Evolutionary conservation across 2,797 vertebrate genomes (phyloP).

Genomic region (Margarornis squamiger): DNA sequence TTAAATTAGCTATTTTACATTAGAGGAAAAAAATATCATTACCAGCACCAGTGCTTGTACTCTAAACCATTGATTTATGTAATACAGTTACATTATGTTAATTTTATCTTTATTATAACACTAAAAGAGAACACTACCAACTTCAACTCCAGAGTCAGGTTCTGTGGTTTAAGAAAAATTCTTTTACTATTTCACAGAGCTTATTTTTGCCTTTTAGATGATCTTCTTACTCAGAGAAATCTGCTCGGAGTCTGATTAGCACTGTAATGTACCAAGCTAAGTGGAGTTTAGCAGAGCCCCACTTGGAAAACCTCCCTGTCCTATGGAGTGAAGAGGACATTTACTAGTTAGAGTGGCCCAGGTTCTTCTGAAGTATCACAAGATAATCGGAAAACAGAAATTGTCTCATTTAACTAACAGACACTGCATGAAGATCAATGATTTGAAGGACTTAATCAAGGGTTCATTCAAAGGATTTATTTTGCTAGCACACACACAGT

Average conservation of each 20-base stretch:
- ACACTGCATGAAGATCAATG: not conserved
- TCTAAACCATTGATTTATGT: not conserved
- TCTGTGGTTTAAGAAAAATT: not conserved
- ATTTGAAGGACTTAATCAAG: not conserved
- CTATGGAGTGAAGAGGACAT: not conserved
- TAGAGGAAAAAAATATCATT: not conserved
- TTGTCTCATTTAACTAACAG: not conserved
- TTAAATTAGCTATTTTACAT: not conserved
- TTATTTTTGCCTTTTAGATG: not conserved
- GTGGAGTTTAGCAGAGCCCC: not conserved
- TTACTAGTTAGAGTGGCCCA: not conserved
- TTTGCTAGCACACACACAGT: not conserved
- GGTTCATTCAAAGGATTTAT: not conserved
- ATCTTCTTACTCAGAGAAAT: not conserved
- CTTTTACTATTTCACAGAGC: not conserved
- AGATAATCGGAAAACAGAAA: not conserved
- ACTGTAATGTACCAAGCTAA: not conserved
- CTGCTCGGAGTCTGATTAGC: not conserved
- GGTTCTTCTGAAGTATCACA: not conserved
- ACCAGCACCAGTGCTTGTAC: not conserved
- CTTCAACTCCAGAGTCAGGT: not conserved
- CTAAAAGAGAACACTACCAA: not conserved
- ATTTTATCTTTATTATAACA: not conserved
- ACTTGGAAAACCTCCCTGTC: not conserved
- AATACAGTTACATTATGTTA: not conserved